A percentile compares a stretch with the other conserved stretches of the same genome.
These are phyloP conservation scores for Fragum whitleyi DNA, from an alignment of 2,888 invertebrate genomes.

Conservation along the genomic window DNA sequence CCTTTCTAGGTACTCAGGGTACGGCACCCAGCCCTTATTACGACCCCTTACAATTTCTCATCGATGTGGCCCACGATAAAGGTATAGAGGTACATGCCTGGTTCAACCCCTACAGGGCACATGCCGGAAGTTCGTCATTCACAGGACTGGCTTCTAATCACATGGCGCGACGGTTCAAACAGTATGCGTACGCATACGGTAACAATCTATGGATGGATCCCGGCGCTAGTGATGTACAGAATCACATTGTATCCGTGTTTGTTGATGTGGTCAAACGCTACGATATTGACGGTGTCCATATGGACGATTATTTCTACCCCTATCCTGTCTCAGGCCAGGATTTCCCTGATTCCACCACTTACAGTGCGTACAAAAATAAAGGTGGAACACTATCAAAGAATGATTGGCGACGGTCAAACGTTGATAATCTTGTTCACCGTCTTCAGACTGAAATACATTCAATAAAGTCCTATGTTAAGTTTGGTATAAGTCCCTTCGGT, in stretches of 20 bases:
- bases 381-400: slow-evolving; percentile 75
- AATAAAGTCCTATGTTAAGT: slow-evolving; percentile 72
- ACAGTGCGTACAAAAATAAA: slow-evolving; percentile 68
- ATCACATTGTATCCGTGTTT: slow-evolving; percentile 73
- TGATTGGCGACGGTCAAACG: slow-evolving; percentile 81
- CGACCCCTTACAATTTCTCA: slow-evolving; percentile 78
- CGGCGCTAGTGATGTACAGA: slow-evolving; percentile 74
- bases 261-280: slow-evolving; percentile 78
- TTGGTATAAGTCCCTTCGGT: slow-evolving; percentile 82
- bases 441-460: slow-evolving; percentile 70
- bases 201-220: slow-evolving; percentile 82
- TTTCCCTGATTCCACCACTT: slow-evolving; percentile 80
- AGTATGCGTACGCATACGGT: slow-evolving; percentile 77
- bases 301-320: slow-evolving; percentile 84
- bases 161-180: slow-evolving; percentile 73
- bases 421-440: slow-evolving; percentile 74
- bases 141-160: slow-evolving; percentile 78
- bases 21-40: slow-evolving; percentile 76
- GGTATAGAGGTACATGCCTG: slow-evolving; percentile 82
- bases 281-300: slow-evolving; percentile 82
- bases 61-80: slow-evolving; percentile 74
- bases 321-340: slow-evolving; percentile 76
- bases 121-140: slow-evolving; percentile 67
- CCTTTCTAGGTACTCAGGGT: slow-evolving; percentile 80
- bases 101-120: slow-evolving; percentile 82